Percentiles rank a stretch among this genome's conserved stretches.
Evolutionary conservation across 2,888 invertebrate species (phyloP).

Genomic region (Nymphalis urticae): DNA sequence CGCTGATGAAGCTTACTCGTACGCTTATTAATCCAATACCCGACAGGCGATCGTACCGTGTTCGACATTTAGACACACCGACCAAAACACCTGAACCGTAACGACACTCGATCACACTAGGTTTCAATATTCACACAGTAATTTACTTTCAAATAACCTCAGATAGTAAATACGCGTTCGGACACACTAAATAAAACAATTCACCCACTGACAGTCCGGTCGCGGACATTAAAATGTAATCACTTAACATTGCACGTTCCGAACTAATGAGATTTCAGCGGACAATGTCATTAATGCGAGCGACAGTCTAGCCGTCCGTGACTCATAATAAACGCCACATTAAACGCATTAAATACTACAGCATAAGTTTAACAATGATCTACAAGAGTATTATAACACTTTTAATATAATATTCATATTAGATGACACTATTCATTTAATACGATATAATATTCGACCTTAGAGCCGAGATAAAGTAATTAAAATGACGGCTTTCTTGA

Average conservation of each 20-base stretch:
- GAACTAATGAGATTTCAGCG: slow-evolving; percentile 77
- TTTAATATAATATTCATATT: slow-evolving; percentile 44
- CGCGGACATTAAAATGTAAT: slow-evolving; percentile 72
- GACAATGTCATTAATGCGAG: slow-evolving; percentile 72
- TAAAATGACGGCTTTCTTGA: slow-evolving; percentile 66
- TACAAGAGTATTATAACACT: slow-evolving; percentile 46
- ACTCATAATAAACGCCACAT: slow-evolving; percentile 71
- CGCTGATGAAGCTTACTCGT: slow-evolving; percentile 66
- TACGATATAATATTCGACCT: slow-evolving; percentile 44
- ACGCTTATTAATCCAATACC: slow-evolving; percentile 71
- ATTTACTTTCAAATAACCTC: slow-evolving; percentile 63
- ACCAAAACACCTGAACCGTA: slow-evolving; percentile 49
- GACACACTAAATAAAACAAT: slow-evolving; percentile 61
- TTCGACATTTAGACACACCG: slow-evolving; percentile 62
- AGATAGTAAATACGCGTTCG: slow-evolving; percentile 54
- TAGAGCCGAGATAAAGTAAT: slow-evolving; percentile 65
- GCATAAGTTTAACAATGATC: slow-evolving; percentile 46
- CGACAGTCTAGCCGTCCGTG: slow-evolving; percentile 65
- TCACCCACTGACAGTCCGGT: slow-evolving; percentile 57
- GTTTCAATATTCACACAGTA: slow-evolving; percentile 46
- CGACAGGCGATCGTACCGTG: slow-evolving; percentile 64
- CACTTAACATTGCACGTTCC: slow-evolving; percentile 76
- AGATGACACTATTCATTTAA: slow-evolving; percentile 49
- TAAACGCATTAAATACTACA: slow-evolving; percentile 56
- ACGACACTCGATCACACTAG: slow-evolving; percentile 55